Conservation (phyloP, 2,797 vertebrate species). For the Myotis planiceps region DNA sequence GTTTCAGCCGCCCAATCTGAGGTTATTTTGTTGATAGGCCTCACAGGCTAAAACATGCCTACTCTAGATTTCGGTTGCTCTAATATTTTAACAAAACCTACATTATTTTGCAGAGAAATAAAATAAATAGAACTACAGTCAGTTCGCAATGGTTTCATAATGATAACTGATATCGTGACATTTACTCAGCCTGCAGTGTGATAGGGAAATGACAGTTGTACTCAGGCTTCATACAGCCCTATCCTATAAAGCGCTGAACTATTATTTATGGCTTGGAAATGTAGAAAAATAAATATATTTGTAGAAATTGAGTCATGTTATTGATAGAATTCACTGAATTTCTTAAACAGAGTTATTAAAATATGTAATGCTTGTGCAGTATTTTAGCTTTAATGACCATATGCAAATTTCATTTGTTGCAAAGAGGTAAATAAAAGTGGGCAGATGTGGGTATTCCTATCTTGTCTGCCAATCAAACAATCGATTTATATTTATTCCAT, state of each 20-base stretch:
- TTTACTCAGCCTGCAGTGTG: not conserved
- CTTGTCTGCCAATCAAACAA: not conserved
- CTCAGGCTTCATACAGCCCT: not conserved
- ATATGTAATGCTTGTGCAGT: not conserved
- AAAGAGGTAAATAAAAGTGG: not conserved
- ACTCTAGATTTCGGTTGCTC: not conserved
- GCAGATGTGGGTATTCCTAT: not conserved
- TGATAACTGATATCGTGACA: not conserved
- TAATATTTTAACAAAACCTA: not conserved
- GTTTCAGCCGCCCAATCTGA: not conserved
- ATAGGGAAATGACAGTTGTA: not conserved
- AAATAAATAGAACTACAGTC: not conserved
- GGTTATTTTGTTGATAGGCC: not conserved
- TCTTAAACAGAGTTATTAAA: not conserved
- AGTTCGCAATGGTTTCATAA: not conserved
- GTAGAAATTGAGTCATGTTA: not conserved
- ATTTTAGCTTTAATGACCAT: not conserved
- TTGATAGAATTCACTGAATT: not conserved
- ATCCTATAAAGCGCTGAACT: not conserved
- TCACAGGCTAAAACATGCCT: not conserved
- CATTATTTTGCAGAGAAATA: not conserved
- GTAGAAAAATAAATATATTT: not conserved
- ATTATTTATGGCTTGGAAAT: not conserved
- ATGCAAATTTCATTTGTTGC: not conserved
- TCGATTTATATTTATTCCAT: not conserved